Percentiles rank a stretch among this genome's conserved stretches.
phyloP scores from a whole-genome alignment of 2,888 invertebrate species.

The Sepioteuthis lessoniana region DNA sequence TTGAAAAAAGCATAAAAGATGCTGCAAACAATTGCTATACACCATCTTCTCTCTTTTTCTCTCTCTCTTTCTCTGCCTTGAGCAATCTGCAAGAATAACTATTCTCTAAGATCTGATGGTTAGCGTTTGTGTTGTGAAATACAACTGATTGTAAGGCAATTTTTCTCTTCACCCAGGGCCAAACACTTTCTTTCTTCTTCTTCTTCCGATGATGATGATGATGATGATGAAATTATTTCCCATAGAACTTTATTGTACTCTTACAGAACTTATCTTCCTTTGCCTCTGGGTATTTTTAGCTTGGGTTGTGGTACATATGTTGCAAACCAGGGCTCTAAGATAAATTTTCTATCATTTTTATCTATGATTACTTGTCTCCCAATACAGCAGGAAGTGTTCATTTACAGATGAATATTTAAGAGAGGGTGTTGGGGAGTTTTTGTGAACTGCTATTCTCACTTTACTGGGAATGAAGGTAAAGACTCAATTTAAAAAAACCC shows the following conservation, averaged over 20 bases:
- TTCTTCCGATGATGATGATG: no score
- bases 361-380: neutral
- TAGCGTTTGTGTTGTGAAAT: neutral
- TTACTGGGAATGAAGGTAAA: neutral
- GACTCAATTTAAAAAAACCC: neutral
- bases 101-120: neutral
- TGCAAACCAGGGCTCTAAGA: neutral
- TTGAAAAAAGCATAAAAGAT: neutral
- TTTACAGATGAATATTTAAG: neutral
- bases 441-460: neutral
- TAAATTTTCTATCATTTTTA: neutral
- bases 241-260: neutral
- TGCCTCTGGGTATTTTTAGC: neutral
- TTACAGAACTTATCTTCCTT: neutral
- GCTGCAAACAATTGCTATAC: neutral
- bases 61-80: conserved; percentile 2
- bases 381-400: neutral
- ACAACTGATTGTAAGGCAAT: neutral
- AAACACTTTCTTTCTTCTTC: neutral
- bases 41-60: neutral
- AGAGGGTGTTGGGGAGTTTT: neutral
- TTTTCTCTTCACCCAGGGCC: neutral
- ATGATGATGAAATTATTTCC: conserved; percentile 14
- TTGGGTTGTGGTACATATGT: neutral
- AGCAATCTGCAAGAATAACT: neutral